phyloP scores from a whole-genome alignment of 2,888 invertebrate species.

The Autographa gamma region DNA sequence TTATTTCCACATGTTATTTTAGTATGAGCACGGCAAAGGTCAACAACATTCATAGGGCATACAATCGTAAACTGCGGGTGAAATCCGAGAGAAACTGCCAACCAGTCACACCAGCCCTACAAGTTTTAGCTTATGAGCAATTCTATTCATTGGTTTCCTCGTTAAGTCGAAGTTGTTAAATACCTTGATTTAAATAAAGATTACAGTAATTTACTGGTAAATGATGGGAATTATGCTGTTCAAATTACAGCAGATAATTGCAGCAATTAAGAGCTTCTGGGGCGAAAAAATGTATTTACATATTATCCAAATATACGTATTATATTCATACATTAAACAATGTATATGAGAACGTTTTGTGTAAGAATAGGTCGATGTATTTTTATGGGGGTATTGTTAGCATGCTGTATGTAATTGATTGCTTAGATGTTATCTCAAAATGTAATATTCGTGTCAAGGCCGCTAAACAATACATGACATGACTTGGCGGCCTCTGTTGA shows the following conservation, averaged over 20 bases:
- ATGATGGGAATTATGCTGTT: constrained; percentile 33
- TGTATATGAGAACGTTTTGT: constrained; percentile 48
- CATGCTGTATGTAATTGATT: constrained; percentile 75
- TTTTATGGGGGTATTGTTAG: constrained; percentile 79
- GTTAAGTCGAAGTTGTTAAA: constrained; percentile 33
- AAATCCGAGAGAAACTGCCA: constrained; percentile 61
- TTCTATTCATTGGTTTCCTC: constrained; percentile 44
- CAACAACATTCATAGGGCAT: constrained; percentile 60
- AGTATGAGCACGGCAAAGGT: constrained; percentile 54
- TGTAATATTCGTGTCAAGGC: constrained; percentile 83
- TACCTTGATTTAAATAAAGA: constrained; percentile 51
- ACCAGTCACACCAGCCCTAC: constrained; percentile 46
- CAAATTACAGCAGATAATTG: constrained; percentile 49
- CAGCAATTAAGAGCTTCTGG: constrained; percentile 36
- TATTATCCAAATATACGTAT: constrained; percentile 18
- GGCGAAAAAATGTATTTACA: constrained; percentile 16
- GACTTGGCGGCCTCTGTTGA: constrained; percentile 67
- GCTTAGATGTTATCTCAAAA: constrained; percentile 80
- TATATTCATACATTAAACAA: constrained; percentile 5
- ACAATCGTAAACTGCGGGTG: constrained; percentile 53
- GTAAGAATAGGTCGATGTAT: constrained; percentile 59
- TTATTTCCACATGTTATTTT: constrained; percentile 55
- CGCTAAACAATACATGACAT: constrained; percentile 74
- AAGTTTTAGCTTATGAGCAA: constrained; percentile 56
- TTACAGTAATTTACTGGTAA: constrained; percentile 49